A percentile compares a stretch with the other conserved stretches of the same genome.
phyloP scores from a whole-genome alignment of 1,140 invertebrate species.

The Bombus picipes region DNA sequence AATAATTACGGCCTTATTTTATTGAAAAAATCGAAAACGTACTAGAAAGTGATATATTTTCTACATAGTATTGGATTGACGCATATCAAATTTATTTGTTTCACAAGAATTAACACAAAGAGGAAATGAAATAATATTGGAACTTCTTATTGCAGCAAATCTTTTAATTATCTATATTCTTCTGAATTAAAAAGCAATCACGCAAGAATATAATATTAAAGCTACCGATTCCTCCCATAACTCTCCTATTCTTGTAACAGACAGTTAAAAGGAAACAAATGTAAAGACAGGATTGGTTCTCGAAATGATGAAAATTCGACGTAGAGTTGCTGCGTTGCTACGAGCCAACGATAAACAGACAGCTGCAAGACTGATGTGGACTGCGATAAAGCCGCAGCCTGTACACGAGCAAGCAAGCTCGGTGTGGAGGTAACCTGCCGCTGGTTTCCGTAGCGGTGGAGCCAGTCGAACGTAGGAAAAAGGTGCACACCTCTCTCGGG shows the following conservation, averaged over 20 bases:
- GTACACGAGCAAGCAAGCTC: not conserved
- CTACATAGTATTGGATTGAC: too few relatives aligned
- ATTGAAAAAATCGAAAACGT: not conserved
- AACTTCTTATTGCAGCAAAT: too few relatives aligned
- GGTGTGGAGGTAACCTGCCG: not conserved
- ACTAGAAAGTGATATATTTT: not conserved
- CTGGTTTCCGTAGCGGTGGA: constrained; percentile 33
- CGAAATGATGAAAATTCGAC: not conserved
- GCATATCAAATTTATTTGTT: too few relatives aligned
- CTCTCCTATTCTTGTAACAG: too few relatives aligned
- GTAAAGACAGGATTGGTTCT: not conserved
- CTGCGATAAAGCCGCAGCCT: not conserved
- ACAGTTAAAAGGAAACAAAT: not conserved
- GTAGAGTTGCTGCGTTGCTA: not conserved
- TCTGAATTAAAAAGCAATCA: too few relatives aligned
- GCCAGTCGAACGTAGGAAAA: constrained; percentile 48
- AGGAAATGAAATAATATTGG: too few relatives aligned
- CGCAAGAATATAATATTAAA: too few relatives aligned
- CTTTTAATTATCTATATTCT: too few relatives aligned
- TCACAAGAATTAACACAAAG: too few relatives aligned
- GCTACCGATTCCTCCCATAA: too few relatives aligned
- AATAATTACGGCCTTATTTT: not conserved
- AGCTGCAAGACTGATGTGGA: not conserved
- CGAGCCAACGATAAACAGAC: not conserved
- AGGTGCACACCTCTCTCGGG: constrained; percentile 19